These are phyloP conservation scores for Drosophila ercepeae DNA, from an alignment of 1,140 invertebrate genomes.

Conservation along the genomic window DNA sequence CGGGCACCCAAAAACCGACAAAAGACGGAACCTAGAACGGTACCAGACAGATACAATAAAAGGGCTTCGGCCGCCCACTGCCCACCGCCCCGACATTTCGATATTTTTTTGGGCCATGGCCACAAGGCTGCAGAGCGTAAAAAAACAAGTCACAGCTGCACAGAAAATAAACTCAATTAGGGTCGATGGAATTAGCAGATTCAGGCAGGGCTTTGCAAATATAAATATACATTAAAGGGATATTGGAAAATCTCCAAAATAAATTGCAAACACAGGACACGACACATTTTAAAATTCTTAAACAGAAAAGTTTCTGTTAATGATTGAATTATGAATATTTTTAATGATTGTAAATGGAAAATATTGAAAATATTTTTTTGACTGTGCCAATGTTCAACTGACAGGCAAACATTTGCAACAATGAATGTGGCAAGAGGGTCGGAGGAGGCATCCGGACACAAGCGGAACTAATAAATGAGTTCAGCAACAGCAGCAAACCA, in stretches of 20 bases:
- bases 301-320: too few species aligned
- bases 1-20: slow-evolving; percentile 44
- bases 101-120: slow-evolving; percentile 47
- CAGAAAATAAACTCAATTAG: not conserved
- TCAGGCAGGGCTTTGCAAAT: not conserved
- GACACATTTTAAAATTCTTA: too few species aligned
- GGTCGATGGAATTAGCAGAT: not conserved
- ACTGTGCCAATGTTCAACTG: slow-evolving; percentile 44
- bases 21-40: slow-evolving; percentile 26
- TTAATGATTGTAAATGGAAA: too few species aligned
- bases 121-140: slow-evolving; percentile 48
- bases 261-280: too few species aligned
- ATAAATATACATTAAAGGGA: not conserved
- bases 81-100: not conserved
- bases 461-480: slow-evolving; percentile 79
- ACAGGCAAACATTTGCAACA: slow-evolving; percentile 74
- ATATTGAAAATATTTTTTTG: slow-evolving; percentile 2
- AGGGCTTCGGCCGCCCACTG: slow-evolving; percentile 31
- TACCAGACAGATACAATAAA: slow-evolving; percentile 70
- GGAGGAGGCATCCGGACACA: slow-evolving; percentile 9
- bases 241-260: not conserved
- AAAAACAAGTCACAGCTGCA: slow-evolving; percentile 20
- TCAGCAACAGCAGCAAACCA: slow-evolving; percentile 63
- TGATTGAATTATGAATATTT: too few species aligned
- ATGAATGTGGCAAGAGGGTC: slow-evolving; percentile 24